Conservation (phyloP, 23 tunicate genomes). For the Diplosoma virens region DNA sequence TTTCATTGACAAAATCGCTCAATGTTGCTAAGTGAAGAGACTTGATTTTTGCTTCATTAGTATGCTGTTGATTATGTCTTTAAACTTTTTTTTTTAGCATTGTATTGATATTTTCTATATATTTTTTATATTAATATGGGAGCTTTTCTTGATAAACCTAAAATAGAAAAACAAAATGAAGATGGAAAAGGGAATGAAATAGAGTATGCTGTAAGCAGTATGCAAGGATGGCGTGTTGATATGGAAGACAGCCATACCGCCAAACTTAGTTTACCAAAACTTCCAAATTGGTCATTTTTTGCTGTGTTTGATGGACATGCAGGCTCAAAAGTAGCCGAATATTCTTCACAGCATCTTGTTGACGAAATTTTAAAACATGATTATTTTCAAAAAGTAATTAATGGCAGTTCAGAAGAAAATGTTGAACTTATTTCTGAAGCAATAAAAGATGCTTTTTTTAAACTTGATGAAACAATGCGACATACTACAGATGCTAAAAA, state of each 20-base stretch:
- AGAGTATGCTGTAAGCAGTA: slow-evolving; percentile 75
- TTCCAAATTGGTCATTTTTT: slow-evolving; percentile 93
- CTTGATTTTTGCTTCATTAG: too few relatives aligned
- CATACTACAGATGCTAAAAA: slow-evolving; percentile 21
- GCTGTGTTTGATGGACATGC: slow-evolving; percentile 99
- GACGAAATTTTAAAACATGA: slow-evolving; percentile 59
- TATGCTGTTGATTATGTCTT: too few relatives aligned
- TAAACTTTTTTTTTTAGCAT: too few relatives aligned
- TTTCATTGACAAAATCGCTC: too few relatives aligned
- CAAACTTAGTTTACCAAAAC: slow-evolving; percentile 34
- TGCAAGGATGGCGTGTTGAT: slow-evolving; percentile 99
- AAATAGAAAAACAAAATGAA: slow-evolving; percentile 79
- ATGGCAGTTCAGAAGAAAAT: slow-evolving; percentile 30
- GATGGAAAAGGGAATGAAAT: slow-evolving; percentile 66
- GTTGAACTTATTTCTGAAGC: slow-evolving; percentile 52
- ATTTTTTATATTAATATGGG: too few relatives aligned
- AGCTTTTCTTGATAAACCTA: slow-evolving; percentile 94
- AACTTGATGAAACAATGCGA: slow-evolving; percentile 76
- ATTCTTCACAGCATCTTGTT: slow-evolving; percentile 80
- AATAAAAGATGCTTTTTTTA: slow-evolving; percentile 70
- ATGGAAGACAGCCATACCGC: slow-evolving; percentile 99
- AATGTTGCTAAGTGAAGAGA: too few relatives aligned
- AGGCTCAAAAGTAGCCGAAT: slow-evolving; percentile 90
- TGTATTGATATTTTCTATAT: too few relatives aligned
- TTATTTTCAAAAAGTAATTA: slow-evolving; percentile 51